These are phyloP conservation scores for Drosophila longiperda DNA, from an alignment of 2,888 invertebrate species.

Conservation along the genomic window DNA sequence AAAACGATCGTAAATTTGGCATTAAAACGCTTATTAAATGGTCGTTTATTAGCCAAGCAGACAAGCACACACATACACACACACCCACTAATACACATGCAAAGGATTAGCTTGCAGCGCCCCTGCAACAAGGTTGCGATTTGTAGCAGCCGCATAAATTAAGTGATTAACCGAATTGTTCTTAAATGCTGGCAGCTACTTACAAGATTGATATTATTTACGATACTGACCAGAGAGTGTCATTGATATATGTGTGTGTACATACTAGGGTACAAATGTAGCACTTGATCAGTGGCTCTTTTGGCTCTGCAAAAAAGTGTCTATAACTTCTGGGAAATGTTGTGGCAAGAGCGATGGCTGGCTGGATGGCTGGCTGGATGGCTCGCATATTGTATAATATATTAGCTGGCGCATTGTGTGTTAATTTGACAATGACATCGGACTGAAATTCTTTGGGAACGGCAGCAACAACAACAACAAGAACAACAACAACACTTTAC, in stretches of 20 bases:
- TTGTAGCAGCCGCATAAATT: constrained; percentile 73
- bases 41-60: constrained; percentile 71
- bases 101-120: constrained; percentile 43
- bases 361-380: constrained; percentile 19
- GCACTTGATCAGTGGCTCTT: constrained; percentile 17
- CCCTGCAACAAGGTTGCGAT: constrained; percentile 72
- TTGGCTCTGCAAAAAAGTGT: constrained; percentile 43
- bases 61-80: constrained; percentile 4
- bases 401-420: constrained; percentile 76
- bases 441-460: constrained; percentile 65
- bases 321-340: constrained; percentile 68
- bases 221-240: constrained; percentile 27
- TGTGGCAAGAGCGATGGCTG: neutral
- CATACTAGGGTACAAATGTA: neutral
- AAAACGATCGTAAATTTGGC: constrained; percentile 83
- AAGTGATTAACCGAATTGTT: constrained; percentile 76
- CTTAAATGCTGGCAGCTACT: constrained; percentile 75
- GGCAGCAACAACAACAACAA: constrained; percentile 32
- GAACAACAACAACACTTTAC: constrained; percentile 61
- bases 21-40: constrained; percentile 81
- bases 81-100: neutral
- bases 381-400: constrained; percentile 71
- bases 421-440: constrained; percentile 68
- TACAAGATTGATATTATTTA: constrained; percentile 70
- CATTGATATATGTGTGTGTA: constrained; percentile 37